These are phyloP conservation scores for Platyrinchus mystaceus DNA, from an alignment of 2,797 vertebrate species.

Conservation along the genomic window DNA sequence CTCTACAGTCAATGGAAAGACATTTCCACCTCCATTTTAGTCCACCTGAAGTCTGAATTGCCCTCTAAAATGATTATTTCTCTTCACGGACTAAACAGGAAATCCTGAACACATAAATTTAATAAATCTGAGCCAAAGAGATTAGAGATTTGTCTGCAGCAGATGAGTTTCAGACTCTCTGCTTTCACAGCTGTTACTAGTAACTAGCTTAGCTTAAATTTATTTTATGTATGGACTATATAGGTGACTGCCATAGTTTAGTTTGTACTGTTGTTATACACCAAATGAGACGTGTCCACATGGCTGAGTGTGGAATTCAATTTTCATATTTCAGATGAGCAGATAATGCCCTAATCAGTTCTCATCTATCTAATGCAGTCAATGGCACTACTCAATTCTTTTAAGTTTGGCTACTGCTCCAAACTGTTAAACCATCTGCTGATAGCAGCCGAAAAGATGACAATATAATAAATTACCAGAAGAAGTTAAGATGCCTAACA, in stretches of 20 bases:
- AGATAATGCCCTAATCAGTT: constrained; percentile 24
- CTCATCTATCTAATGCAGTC: background rate
- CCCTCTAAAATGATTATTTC: constrained; percentile 54
- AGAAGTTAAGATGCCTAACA: constrained; percentile 42
- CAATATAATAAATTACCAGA: constrained; percentile 38
- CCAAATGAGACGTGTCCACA: background rate
- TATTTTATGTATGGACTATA: constrained; percentile 19
- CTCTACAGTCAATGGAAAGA: background rate
- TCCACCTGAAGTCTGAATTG: constrained; percentile 43
- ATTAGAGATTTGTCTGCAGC: constrained; percentile 66
- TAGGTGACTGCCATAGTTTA: background rate
- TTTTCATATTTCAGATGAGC: background rate
- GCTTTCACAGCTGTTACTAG: constrained; percentile 56
- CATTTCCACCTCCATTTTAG: constrained; percentile 1
- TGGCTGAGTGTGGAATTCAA: background rate
- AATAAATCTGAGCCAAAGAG: constrained; percentile 64
- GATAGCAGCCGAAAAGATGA: constrained; percentile 11
- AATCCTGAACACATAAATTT: constrained; percentile 58
- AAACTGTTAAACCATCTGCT: constrained; percentile 54
- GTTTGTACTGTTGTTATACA: background rate
- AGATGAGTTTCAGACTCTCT: constrained; percentile 50
- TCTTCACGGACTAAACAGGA: constrained; percentile 35
- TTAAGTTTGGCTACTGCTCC: constrained; percentile 16
- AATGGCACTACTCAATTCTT: constrained; percentile 5
- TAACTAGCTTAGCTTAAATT: constrained; percentile 57